Conservation (phyloP, 2,888 invertebrate genomes). For the Cantharis rustica region DNA sequence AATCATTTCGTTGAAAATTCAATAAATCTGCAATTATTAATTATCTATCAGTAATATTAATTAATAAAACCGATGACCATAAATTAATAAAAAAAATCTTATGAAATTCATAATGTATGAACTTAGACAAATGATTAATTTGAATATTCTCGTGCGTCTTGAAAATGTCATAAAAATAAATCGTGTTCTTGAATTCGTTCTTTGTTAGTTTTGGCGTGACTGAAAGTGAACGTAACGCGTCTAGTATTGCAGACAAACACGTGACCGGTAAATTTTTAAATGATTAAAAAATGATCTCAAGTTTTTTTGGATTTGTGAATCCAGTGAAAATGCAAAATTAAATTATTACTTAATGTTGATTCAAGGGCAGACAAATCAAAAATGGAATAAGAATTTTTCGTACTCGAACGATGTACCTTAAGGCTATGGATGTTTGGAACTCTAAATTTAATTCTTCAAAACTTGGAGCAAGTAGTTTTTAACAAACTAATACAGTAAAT, state of each 20-base stretch:
- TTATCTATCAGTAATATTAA: not conserved
- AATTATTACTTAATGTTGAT: conserved; percentile 22
- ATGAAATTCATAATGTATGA: not conserved
- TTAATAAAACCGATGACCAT: not conserved
- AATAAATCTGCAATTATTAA: not conserved
- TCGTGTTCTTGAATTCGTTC: not conserved
- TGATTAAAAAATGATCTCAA: not conserved
- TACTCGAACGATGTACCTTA: conserved; percentile 21
- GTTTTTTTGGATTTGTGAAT: not conserved
- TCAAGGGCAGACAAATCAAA: conserved; percentile 54
- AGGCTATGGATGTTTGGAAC: not conserved
- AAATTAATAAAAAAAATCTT: not conserved
- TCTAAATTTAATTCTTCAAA: not conserved
- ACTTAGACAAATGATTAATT: not conserved
- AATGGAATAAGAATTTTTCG: conserved; percentile 53
- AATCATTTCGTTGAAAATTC: not conserved
- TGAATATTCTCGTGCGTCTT: not conserved
- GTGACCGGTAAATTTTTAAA: not conserved
- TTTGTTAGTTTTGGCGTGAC: not conserved
- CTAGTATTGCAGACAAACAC: not conserved
- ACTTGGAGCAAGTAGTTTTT: not conserved
- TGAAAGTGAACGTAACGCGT: not conserved
- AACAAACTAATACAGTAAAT: not conserved
- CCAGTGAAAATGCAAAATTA: not conserved
- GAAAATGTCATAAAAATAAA: not conserved